These are phyloP conservation scores for Mythimna pallens DNA, from an alignment of 2,888 invertebrate genomes.

Conservation along the genomic window DNA sequence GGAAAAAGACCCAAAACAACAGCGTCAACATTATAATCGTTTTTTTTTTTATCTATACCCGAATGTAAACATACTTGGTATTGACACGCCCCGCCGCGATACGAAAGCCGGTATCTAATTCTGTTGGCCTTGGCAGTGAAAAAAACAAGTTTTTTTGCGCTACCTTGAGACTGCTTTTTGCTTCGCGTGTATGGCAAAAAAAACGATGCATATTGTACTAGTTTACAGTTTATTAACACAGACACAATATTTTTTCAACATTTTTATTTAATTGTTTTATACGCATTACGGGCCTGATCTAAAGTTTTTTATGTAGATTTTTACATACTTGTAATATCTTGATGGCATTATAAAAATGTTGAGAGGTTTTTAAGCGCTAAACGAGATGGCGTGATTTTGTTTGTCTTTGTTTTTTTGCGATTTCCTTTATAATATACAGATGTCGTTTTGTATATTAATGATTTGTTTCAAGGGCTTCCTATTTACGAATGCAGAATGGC, in stretches of 20 bases:
- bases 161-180: slow-evolving; percentile 80
- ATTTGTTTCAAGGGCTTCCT: slow-evolving; percentile 53
- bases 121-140: slow-evolving; percentile 90
- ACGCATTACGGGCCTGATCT: slow-evolving; percentile 24
- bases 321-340: slow-evolving; percentile 35
- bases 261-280: slow-evolving; percentile 39
- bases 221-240: slow-evolving; percentile 55
- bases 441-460: slow-evolving; percentile 39
- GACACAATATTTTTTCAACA: slow-evolving; percentile 36
- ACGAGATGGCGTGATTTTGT: slow-evolving; percentile 47
- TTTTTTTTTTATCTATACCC: slow-evolving; percentile 79
- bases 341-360: slow-evolving; percentile 53
- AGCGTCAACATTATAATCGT: slow-evolving; percentile 69
- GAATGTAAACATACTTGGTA: slow-evolving; percentile 85
- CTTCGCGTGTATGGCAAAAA: slow-evolving; percentile 68
- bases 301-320: slow-evolving; percentile 41
- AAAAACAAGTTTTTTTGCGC: slow-evolving; percentile 82
- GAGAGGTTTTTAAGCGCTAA: slow-evolving; percentile 49
- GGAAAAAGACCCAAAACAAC: slow-evolving; percentile 39
- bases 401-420: slow-evolving; percentile 44
- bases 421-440: slow-evolving; percentile 40
- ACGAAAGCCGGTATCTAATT: slow-evolving; percentile 87
- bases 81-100: slow-evolving; percentile 84
- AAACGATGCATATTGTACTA: slow-evolving; percentile 66
- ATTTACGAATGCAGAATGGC: slow-evolving; percentile 30